Base-by-base conservation (phyloP, 2,888 invertebrate species). In the Lacanobia wlatinum region DNA sequence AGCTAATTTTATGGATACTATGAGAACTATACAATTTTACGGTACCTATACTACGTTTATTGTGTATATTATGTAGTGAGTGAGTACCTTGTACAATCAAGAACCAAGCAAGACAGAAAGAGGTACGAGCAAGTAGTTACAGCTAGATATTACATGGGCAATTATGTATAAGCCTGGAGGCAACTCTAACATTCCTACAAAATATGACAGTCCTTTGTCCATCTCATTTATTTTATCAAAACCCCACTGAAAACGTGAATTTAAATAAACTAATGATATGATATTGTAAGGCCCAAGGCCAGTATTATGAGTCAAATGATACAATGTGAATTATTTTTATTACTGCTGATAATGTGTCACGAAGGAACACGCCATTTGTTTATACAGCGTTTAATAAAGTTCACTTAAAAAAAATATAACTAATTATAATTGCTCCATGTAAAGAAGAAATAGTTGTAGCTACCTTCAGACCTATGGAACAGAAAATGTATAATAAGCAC, bases 291-390 rank as follows among this genome's bases (percentile, higher is more conserved):
- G 18, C 18, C 23, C 76, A 61, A 59, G 81, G 62, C 43, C 67
- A 50, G 40, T 48, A 0, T 12, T 38, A 21, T 80, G 48, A 75
- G 67, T 75, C 53, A 46, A 50, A n/a, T 48, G n/a, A 73, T 61
- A 73, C 4, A 1, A 23, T 16, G 18, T 67, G 10, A 67, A 50
- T 63, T 50, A 62, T 55, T 34, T 55, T 63, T 59, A 66, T 61
- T 61, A 58, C 50, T 60, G 14, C 52, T 75, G 63, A 76, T 74
- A 80, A 60, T 67, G 23, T 52, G 34, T 21, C 52, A 58, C 40
- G 12, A 28, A 56, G 4, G 53, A 43, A 68, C 38, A 48, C 12
- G 12, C 16, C 16, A 8, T 28, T 61, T 21, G 14, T 1, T 7
- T 21, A 23, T 34, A 28, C 2, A 52, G 46, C 21, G 50, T 70